Conservation (phyloP, 2,113 vertebrate genomes). For the Chauna torquata region DNA sequence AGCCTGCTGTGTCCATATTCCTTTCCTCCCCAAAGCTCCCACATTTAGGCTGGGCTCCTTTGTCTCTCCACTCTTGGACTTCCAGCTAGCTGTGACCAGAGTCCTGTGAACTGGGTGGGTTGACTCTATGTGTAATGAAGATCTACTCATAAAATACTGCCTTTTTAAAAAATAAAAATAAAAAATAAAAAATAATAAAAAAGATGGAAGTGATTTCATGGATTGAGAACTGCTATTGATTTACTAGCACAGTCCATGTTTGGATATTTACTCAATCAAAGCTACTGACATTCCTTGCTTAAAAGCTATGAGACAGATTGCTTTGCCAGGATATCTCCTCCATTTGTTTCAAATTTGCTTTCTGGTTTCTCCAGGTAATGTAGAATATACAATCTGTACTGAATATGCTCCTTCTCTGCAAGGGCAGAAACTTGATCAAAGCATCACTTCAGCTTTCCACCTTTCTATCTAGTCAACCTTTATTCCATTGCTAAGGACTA, state of each 20-base stretch:
- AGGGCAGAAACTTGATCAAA: background rate
- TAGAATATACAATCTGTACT: background rate
- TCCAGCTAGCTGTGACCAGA: background rate
- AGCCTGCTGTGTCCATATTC: background rate
- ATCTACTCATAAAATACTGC: background rate
- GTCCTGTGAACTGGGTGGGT: background rate
- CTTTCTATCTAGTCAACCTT: background rate
- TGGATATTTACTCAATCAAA: background rate
- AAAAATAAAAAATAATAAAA: too few species aligned
- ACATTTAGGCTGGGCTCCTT: background rate
- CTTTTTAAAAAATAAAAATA: background rate
- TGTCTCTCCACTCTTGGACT: background rate
- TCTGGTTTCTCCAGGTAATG: background rate
- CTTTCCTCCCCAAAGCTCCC: background rate
- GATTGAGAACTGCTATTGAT: background rate
- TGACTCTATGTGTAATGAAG: background rate
- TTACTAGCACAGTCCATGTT: background rate
- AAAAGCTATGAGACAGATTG: background rate
- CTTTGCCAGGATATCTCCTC: background rate
- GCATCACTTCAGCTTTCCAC: background rate
- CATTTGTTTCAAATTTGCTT: background rate
- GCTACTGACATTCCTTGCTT: background rate
- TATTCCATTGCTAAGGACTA: background rate
- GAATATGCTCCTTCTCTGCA: background rate
- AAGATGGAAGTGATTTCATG: background rate